phyloP scores from a whole-genome alignment of 2,113 vertebrate genomes.

The Cyrtonyx montezumae region DNA sequence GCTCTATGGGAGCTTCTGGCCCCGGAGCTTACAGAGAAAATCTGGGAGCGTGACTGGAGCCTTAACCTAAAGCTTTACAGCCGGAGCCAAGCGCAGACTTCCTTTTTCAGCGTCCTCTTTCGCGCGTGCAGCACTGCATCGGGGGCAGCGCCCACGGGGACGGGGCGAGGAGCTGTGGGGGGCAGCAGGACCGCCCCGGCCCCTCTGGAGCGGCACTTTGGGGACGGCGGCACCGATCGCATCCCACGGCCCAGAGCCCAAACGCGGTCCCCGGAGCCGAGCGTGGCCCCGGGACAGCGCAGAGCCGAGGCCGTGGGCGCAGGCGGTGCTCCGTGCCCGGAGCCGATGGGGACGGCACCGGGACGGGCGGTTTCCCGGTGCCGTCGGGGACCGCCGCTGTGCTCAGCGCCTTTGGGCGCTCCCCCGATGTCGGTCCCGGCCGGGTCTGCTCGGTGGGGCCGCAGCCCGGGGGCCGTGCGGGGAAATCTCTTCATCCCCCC shows the following conservation, averaged over 20 bases:
- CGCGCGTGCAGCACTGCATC: neutral
- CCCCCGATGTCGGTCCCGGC: neutral
- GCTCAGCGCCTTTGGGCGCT: neutral
- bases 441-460: accelerated
- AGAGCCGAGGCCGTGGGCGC: too few relatives aligned
- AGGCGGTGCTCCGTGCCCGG: too few relatives aligned
- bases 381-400: accelerated
- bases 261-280: too few relatives aligned
- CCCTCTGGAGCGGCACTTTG: slow-evolving; percentile 23
- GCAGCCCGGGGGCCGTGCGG: neutral
- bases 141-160: neutral
- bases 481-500: neutral
- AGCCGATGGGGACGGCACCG: too few relatives aligned
- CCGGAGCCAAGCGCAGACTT: neutral
- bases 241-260: neutral
- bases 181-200: neutral
- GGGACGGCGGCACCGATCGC: neutral
- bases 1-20: neutral
- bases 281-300: too few relatives aligned
- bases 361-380: neutral
- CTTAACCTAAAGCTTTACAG: neutral
- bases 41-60: neutral
- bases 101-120: neutral
- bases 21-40: slow-evolving; percentile 14
- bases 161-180: neutral